Base-by-base conservation (phyloP, 1,140 invertebrate species). In the Epicauta chinensis region DNA sequence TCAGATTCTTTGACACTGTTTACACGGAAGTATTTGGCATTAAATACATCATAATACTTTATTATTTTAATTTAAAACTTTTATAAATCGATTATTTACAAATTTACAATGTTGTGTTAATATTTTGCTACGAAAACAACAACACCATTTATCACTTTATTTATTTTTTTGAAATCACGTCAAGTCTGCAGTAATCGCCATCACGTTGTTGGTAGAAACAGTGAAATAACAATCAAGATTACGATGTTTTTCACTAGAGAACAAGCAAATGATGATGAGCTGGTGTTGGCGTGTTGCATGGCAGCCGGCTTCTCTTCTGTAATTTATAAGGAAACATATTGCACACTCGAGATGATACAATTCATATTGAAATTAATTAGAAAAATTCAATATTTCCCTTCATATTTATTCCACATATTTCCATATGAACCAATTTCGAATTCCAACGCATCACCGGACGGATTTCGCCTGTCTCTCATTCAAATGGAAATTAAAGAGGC, bases 251-350 rank as follows among this genome's bases (percentile, higher is more conserved):
- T 62, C 31, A 59, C 37, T 13, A 63, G 40, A 11, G 56, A 53
- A 4, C 35, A 51, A 7, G n/a, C n/a, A n/a, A 58, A 51, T 5
- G 64, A 53, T 16, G 61, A 61, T 53, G 67, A 67, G 40, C 70
- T 73, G 2, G 71, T 66, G 63, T 81, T 81, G 36, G 77, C 78
- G 56, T 81, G 80, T 63, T 81, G 79, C 80, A 81, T 81, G 0
- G 80, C 80, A 9, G 80, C 80, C 47, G 80, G 79, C 31, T 78
- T 80, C 63, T 81, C 80, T 68, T 79, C 80, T 81, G 66, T 31
- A 70, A n/a, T n/a, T n/a, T n/a, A n/a, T n/a, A n/a, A n/a, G n/a
- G 23, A 56, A 55, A 32, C 5, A 30, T n/a, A n/a, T n/a, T n/a
- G n/a, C n/a, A n/a, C n/a, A n/a, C n/a, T n/a, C n/a, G n/a, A n/a